Percentiles rank a stretch among this genome's conserved stretches.
phyloP scores from a whole-genome alignment of 2,888 invertebrate genomes.

The Drosophila anomelani region DNA sequence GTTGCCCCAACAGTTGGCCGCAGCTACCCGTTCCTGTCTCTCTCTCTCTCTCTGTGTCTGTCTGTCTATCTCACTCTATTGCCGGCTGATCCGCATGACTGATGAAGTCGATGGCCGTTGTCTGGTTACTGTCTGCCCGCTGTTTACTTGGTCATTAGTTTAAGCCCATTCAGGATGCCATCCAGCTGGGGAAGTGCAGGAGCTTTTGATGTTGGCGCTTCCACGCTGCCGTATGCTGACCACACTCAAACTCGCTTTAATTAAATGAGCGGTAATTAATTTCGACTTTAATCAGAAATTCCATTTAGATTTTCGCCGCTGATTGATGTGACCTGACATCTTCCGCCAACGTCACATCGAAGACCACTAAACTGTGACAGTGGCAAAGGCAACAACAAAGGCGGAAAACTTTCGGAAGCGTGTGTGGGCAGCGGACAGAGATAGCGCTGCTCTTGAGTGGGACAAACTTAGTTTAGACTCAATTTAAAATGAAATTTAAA shows the following conservation, averaged over 20 bases:
- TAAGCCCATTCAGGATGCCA: slow-evolving; percentile 68
- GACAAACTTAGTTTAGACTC: not conserved
- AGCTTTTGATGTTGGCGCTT: slow-evolving; percentile 54
- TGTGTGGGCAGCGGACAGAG: not conserved
- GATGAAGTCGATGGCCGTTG: slow-evolving; percentile 75
- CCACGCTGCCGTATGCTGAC: slow-evolving; percentile 16
- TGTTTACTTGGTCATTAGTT: slow-evolving; percentile 83
- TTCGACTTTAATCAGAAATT: slow-evolving; percentile 84
- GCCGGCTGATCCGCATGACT: slow-evolving; percentile 64
- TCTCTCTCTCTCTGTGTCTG: not conserved
- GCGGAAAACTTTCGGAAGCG: slow-evolving; percentile 36
- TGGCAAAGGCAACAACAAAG: slow-evolving; percentile 12
- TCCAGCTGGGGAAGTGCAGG: slow-evolving; percentile 45
- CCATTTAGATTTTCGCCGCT: slow-evolving; percentile 82
- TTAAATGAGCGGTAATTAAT: slow-evolving; percentile 84
- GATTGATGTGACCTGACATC: slow-evolving; percentile 82
- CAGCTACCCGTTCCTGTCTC: not conserved
- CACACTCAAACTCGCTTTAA: slow-evolving; percentile 83
- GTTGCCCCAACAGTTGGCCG: slow-evolving; percentile 25
- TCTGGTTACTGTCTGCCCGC: slow-evolving; percentile 82
- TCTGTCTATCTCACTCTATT: slow-evolving; percentile 7
- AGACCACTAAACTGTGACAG: slow-evolving; percentile 43
- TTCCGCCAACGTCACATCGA: slow-evolving; percentile 60
- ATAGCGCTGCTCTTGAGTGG: slow-evolving; percentile 6
- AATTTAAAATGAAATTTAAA: slow-evolving; percentile 9